A percentile compares a stretch with the other conserved stretches of the same genome.
These are phyloP conservation scores for Diglossa cyanea DNA, from an alignment of 2,797 vertebrate genomes.

Conservation along the genomic window DNA sequence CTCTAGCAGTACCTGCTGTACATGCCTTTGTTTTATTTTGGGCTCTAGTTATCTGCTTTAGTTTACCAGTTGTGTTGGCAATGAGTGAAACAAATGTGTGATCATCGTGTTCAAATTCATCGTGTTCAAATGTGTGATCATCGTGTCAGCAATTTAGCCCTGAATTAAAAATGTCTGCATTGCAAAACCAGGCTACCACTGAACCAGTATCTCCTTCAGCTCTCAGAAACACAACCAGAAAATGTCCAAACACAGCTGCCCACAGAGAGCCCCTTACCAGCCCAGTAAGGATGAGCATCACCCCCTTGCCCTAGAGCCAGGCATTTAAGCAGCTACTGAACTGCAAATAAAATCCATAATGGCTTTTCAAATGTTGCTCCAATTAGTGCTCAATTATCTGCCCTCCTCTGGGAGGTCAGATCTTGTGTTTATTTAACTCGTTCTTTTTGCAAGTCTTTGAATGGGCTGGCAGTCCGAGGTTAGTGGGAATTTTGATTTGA, in stretches of 20 bases:
- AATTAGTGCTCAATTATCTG: constrained; percentile 5
- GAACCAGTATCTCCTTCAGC: neutral
- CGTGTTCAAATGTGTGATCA: neutral
- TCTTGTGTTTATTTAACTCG: neutral
- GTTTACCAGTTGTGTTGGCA: neutral
- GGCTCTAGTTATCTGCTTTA: neutral
- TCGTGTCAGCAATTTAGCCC: neutral
- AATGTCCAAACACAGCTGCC: neutral
- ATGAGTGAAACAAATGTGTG: neutral
- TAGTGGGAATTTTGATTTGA: neutral
- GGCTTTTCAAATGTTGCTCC: neutral
- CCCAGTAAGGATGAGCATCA: neutral
- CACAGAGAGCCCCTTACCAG: neutral
- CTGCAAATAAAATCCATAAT: constrained; percentile 14
- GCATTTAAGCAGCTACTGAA: neutral
- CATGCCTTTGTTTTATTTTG: neutral
- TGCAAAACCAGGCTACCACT: neutral
- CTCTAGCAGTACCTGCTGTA: neutral
- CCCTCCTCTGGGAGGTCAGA: neutral
- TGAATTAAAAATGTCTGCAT: neutral
- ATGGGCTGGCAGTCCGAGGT: neutral
- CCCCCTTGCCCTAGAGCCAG: neutral
- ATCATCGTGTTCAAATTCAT: neutral
- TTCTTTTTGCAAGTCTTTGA: neutral
- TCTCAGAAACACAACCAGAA: neutral